These are phyloP conservation scores for Murina feae DNA, from an alignment of 2,113 vertebrate species.

Conservation along the genomic window DNA sequence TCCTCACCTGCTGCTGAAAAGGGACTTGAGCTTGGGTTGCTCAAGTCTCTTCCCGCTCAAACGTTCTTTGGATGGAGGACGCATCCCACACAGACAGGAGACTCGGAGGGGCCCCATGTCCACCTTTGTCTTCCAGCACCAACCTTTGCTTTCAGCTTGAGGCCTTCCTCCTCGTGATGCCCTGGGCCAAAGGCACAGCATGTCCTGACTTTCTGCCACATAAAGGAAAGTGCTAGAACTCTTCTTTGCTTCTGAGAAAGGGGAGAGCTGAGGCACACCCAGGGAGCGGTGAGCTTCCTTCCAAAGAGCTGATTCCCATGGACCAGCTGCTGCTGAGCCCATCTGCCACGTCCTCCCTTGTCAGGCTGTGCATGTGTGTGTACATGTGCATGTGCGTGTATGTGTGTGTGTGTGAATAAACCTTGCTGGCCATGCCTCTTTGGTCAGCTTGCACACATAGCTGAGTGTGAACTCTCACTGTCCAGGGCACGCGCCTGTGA, in stretches of 20 bases:
- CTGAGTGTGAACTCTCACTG: not conserved
- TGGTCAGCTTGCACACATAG: not conserved
- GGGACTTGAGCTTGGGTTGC: not conserved
- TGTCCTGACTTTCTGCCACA: not conserved
- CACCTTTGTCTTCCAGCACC: not conserved
- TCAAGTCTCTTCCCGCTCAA: not conserved
- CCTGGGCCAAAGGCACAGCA: not conserved
- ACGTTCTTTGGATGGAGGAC: not conserved
- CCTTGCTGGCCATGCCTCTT: not conserved
- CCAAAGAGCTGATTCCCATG: not conserved
- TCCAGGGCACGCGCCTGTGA: not conserved
- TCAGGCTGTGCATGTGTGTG: not conserved
- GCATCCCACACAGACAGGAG: not conserved
- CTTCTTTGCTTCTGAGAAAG: not conserved
- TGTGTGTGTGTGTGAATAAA: not conserved
- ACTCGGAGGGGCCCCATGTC: not conserved
- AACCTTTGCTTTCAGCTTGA: not conserved
- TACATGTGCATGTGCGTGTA: not conserved
- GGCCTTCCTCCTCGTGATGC: not conserved
- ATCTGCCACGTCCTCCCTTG: not conserved
- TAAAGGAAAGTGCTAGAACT: not conserved
- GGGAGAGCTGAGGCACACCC: not conserved
- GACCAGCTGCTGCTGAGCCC: not conserved
- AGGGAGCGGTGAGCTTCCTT: not conserved
- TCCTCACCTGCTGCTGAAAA: not conserved